phyloP scores from a whole-genome alignment of 2,888 invertebrate genomes.

The Chouioia cunea region DNA sequence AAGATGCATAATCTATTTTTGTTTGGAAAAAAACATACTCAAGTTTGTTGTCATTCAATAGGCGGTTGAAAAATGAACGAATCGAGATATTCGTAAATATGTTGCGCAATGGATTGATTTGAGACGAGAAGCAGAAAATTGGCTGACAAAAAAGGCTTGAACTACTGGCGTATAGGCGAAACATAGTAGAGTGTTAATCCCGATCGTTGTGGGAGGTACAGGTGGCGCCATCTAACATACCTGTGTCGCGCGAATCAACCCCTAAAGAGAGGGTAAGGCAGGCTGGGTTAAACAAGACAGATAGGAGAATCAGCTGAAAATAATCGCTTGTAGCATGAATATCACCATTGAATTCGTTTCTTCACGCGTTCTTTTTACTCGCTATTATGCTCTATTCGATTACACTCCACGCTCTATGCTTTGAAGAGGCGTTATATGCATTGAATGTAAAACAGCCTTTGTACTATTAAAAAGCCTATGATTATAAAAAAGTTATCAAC shows the following conservation, averaged over 20 bases:
- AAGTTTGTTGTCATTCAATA: not conserved
- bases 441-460: too few species aligned
- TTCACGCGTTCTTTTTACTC: too few species aligned
- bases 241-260: slow-evolving; percentile 33
- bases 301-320: slow-evolving; percentile 42
- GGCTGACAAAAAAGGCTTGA: slow-evolving; percentile 44
- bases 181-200: slow-evolving; percentile 18
- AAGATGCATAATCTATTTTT: not conserved
- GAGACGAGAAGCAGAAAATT: slow-evolving; percentile 25
- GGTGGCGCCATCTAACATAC: slow-evolving; percentile 43
- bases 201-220: not conserved
- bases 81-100: not conserved
- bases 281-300: slow-evolving; percentile 17
- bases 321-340: slow-evolving; percentile 1
- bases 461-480: too few species aligned
- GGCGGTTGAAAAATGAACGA: not conserved
- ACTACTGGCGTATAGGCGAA: slow-evolving; percentile 32
- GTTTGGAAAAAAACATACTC: not conserved
- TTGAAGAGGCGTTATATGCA: too few species aligned
- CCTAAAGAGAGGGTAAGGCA: slow-evolving; percentile 43
- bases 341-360: too few species aligned
- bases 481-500: too few species aligned
- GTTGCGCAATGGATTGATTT: not conserved
- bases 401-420: too few species aligned
- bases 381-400: too few species aligned